phyloP scores from a whole-genome alignment of 1,140 invertebrate genomes.

The Periplaneta americana region DNA sequence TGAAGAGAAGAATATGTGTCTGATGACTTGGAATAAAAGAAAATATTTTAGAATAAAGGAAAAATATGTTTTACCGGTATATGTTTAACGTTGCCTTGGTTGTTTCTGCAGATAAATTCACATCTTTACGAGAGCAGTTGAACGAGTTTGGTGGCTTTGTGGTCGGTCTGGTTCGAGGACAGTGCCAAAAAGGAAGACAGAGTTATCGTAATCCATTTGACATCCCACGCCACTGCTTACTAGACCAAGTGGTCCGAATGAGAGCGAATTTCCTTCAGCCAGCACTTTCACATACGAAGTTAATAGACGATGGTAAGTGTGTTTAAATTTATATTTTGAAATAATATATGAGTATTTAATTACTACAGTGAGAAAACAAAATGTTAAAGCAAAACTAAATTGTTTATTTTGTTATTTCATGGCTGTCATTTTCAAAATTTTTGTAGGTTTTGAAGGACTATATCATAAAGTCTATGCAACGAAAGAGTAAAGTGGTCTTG shows the following conservation, averaged over 20 bases:
- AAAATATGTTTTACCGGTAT: too few relatives aligned
- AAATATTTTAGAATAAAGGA: too few relatives aligned
- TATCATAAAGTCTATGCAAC: too few relatives aligned
- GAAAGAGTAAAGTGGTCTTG: too few relatives aligned
- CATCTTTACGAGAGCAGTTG: slow-evolving; percentile 71
- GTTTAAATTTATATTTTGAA: too few relatives aligned
- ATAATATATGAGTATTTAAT: too few relatives aligned
- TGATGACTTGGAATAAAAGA: slow-evolving; percentile 1
- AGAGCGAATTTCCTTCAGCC: slow-evolving; percentile 88
- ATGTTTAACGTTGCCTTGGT: neutral
- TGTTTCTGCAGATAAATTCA: slow-evolving; percentile 64
- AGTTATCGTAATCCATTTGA: slow-evolving; percentile 95
- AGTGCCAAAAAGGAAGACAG: slow-evolving; percentile 56
- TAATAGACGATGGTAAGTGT: slow-evolving; percentile 67
- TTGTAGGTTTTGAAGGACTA: neutral
- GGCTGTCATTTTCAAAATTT: neutral
- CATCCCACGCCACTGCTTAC: slow-evolving; percentile 78
- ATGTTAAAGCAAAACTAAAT: too few relatives aligned
- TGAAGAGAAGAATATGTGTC: neutral
- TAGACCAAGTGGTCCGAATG: slow-evolving; percentile 93
- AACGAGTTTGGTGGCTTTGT: slow-evolving; percentile 84
- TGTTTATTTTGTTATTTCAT: neutral
- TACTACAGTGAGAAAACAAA: too few relatives aligned
- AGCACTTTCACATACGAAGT: slow-evolving; percentile 60
- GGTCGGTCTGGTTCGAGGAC: slow-evolving; percentile 54